Evolutionary conservation across 2,888 invertebrate species (phyloP), one percentile per base, ranked within the genome.

Genomic region (Ypsolopha sequella): DNA sequence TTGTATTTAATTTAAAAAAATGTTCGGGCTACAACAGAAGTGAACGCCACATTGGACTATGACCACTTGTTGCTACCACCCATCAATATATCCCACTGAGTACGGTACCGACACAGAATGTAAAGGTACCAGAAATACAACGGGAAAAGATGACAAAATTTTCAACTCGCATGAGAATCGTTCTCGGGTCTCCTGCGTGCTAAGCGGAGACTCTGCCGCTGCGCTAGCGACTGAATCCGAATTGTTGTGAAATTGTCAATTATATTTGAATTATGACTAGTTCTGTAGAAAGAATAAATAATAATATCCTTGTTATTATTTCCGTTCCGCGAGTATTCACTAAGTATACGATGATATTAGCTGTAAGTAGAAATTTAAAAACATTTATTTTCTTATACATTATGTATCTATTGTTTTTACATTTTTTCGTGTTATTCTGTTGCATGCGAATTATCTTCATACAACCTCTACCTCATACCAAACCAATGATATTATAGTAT

Each of bases 1-100:
- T 24, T 24, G n/a, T n/a, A n/a, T n/a, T n/a, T n/a, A n/a, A 24
- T 24, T 4, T 24, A 54, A 38, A 59, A 60, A 62, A 62, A 55
- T 84, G 73, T 84, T 43, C 76, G 81, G 76, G 77, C 76, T 76
- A 72, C 76, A 71, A 85, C 85, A 84, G 84, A 84, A 85, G 80
- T 70, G 63, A 67, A 67, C 68, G 70, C 70, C 81, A 65, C 79
- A 62, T 67, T 70, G 78, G 77, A 74, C 76, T 60, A 62, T 69
- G 65, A 65, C 74, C 69, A 76, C 85, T 85, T 84, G 85, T 85
- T 85, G 85, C 85, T 75, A 64, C 76, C 76, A 77, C 82, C 80
- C 75, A 64, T 72, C 58, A 11, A 47, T 85, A 66, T 85, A 74
- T 76, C 82, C 85, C 80, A 65, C 55, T 53, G 61, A 62, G 62